Percentiles rank a stretch among this genome's conserved stretches.
These are phyloP conservation scores for Hephaestus fuliginosus DNA, from an alignment of 2,797 vertebrate species.

Conservation along the genomic window DNA sequence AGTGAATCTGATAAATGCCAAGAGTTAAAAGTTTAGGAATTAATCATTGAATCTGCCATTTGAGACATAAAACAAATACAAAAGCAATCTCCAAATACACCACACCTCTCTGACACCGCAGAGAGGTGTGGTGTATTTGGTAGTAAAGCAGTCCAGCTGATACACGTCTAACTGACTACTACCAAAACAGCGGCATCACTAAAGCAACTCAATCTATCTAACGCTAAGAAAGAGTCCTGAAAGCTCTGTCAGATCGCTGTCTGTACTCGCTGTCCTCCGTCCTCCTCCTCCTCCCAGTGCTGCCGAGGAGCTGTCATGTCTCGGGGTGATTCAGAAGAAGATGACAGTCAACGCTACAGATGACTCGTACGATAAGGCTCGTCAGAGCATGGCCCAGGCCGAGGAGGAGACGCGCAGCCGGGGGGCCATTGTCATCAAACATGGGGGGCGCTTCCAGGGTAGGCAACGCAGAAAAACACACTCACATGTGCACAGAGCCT, in stretches of 20 bases:
- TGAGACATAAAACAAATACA: background rate
- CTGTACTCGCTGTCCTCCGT: conserved; percentile 4
- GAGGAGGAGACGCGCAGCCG: conserved; percentile 94
- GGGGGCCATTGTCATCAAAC: conserved; percentile 93
- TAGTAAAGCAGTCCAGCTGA: background rate
- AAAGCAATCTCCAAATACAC: too few relatives aligned
- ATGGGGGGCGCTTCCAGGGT: conserved; percentile 89
- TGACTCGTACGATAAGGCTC: conserved; percentile 94
- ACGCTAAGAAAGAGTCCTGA: background rate
- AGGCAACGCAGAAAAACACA: conserved; percentile 47
- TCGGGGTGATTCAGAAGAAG: conserved; percentile 92
- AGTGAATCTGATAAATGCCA: conserved; percentile 31
- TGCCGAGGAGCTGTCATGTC: conserved; percentile 71
- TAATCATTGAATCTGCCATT: background rate
- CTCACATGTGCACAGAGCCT: background rate
- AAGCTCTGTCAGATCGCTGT: conserved; percentile 16
- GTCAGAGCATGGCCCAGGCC: conserved; percentile 92
- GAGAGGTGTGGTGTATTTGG: background rate
- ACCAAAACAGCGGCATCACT: background rate
- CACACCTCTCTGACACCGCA: too few relatives aligned
- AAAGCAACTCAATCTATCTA: background rate
- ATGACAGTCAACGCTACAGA: conserved; percentile 94
- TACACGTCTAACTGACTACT: background rate
- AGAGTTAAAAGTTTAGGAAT: background rate
- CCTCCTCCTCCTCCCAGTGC: conserved; percentile 55